These are phyloP conservation scores for Cyphomyrus plagiostoma DNA, from an alignment of 2,113 vertebrate species.

Conservation along the genomic window DNA sequence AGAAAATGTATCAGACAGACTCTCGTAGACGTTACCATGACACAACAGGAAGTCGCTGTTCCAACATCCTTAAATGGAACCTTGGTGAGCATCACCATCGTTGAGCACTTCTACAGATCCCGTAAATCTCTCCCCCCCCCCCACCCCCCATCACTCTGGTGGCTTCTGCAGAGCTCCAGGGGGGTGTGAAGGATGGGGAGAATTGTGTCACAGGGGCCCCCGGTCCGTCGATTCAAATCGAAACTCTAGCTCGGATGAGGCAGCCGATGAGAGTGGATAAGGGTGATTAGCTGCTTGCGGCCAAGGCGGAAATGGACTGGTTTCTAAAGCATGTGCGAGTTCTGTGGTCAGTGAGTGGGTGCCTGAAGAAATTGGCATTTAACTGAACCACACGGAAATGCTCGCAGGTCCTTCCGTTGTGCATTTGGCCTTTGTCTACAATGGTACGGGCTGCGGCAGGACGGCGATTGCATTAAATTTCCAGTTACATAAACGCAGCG, in stretches of 20 bases:
- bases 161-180: not conserved
- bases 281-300: not conserved
- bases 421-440: not conserved
- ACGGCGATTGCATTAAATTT: not conserved
- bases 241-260: not conserved
- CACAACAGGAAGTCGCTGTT: not conserved
- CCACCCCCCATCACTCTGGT: not conserved
- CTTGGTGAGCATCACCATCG: not conserved
- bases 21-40: not conserved
- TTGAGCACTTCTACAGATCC: not conserved
- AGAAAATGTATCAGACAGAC: not conserved
- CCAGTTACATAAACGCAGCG: not conserved
- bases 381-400: not conserved
- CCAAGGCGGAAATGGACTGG: not conserved
- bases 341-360: not conserved
- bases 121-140: not conserved
- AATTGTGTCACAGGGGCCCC: not conserved
- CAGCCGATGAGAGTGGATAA: not conserved
- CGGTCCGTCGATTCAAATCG: not conserved
- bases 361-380: not conserved
- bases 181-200: not conserved
- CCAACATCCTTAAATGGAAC: not conserved
- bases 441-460: not conserved
- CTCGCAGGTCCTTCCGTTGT: not conserved
- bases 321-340: not conserved